Base-by-base conservation (phyloP, 2,888 invertebrate genomes). In the Chalcosyrphus nemorum region DNA sequence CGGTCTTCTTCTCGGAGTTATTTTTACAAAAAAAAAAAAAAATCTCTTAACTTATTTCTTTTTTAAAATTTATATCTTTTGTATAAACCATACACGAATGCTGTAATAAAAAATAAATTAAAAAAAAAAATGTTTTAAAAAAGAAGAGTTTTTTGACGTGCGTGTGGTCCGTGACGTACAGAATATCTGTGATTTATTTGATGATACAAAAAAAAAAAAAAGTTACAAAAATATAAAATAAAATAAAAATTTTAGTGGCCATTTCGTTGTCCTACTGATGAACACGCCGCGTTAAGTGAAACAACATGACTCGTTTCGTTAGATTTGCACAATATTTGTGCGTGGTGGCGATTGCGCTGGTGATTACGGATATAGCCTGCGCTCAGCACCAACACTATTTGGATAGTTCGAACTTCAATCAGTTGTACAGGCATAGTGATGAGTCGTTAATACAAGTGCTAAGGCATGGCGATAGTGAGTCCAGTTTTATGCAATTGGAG, bases 401-500 rank as follows among this genome's bases (percentile, higher is more conserved):
- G 88, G 90, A 91, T 86, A 87, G 87, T 32, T 82, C 90, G 75
- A 86, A 81, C n/a, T 86, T 89, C 70, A 87, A 89, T 74, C 87
- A 89, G 78, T 88, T 91, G 2, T 91, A 90, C 87, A 88, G 89
- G 63, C 88, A 87, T 35, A 86, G 70, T 7, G 86, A 87, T 24
- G 81, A 87, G 43, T 81, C 87, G 61, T 87, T 88, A 50, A 87
- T 87, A n/a, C 87, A 89, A 27, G 87, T 86, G 35, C 82, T 92
- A 81, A 76, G 87, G 45, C 86, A 88, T 61, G 92, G 92, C 21
- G 90, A 92, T 86, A 91, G 91, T 80, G 89, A 90, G 72, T 89
- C 86, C 70, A 78, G 88, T 29, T 86, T 88, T 71, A 87, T 92
- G 78, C 88, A 89, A 74, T 86, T 92, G 84, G 89, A 90, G 52